phyloP scores from a whole-genome alignment of 2,888 invertebrate genomes.

The Suillia variegata region DNA sequence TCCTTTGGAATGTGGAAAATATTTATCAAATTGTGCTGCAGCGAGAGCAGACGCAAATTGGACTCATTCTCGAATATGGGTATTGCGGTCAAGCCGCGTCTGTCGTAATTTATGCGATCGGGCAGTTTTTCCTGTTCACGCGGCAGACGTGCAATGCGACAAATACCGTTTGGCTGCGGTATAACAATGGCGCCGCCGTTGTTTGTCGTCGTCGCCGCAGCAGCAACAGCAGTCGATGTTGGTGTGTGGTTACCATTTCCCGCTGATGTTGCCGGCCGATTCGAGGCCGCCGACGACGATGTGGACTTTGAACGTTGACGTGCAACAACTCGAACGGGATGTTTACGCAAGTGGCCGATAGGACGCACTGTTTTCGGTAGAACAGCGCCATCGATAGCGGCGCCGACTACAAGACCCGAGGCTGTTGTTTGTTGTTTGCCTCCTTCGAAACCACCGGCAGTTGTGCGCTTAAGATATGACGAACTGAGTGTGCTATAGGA shows the following conservation, averaged over 20 bases:
- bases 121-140: constrained; percentile 84
- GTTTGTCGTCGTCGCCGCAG: constrained; percentile 25
- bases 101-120: constrained; percentile 87
- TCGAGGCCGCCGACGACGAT: constrained; percentile 49
- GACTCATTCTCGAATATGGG: constrained; percentile 81
- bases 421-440: too few species aligned
- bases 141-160: constrained; percentile 71
- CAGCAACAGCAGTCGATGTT: constrained; percentile 11
- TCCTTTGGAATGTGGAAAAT: constrained; percentile 60
- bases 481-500: constrained; percentile 60
- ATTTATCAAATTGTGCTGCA: constrained; percentile 89
- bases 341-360: constrained; percentile 38
- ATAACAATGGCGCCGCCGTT: constrained; percentile 45
- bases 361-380: constrained; percentile 20
- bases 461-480: constrained; percentile 44
- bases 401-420: not conserved
- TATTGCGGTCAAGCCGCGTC: constrained; percentile 80
- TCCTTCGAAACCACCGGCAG: not conserved
- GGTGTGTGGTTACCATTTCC: not conserved
- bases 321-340: constrained; percentile 17
- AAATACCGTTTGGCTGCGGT: constrained; percentile 58
- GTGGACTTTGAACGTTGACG: constrained; percentile 54
- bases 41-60: constrained; percentile 80
- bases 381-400: constrained; percentile 17
- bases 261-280: constrained; percentile 37